phyloP scores from a whole-genome alignment of 2,797 vertebrate genomes.

The Capromys pilorides region DNA sequence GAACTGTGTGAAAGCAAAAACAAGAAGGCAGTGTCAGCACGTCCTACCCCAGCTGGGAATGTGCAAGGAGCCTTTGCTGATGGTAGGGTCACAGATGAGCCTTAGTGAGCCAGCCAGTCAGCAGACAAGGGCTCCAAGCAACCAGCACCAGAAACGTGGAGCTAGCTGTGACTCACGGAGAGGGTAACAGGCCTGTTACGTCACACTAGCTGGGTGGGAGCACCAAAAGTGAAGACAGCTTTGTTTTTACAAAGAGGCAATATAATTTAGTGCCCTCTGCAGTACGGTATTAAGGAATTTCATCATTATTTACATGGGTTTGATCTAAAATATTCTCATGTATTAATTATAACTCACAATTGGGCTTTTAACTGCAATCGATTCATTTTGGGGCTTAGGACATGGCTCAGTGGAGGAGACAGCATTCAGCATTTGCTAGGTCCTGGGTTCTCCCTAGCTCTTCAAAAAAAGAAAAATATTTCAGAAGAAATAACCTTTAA shows the following conservation, averaged over 20 bases:
- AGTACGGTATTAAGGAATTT: not conserved
- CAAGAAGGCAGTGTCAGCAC: not conserved
- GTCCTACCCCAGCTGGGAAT: not conserved
- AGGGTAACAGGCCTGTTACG: not conserved
- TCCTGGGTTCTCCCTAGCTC: not conserved
- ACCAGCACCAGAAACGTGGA: not conserved
- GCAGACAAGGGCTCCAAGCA: not conserved
- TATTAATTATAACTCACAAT: not conserved
- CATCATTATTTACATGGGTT: not conserved
- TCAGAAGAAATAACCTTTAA: constrained; percentile 16
- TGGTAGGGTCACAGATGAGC: not conserved
- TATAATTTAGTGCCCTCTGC: not conserved
- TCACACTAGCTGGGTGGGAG: not conserved
- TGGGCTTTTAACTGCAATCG: constrained; percentile 25
- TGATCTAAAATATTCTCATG: constrained; percentile 23
- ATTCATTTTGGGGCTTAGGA: not conserved
- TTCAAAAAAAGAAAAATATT: not conserved
- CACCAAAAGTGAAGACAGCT: not conserved
- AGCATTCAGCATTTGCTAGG: not conserved
- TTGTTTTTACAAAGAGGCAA: not conserved
- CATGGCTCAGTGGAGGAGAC: not conserved
- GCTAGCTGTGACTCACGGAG: not conserved
- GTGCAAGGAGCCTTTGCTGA: accelerated
- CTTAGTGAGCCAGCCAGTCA: not conserved
- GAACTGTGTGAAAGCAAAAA: not conserved